Conservation (phyloP, 1,140 invertebrate genomes). For the Lordiphosa stackelbergi region DNA sequence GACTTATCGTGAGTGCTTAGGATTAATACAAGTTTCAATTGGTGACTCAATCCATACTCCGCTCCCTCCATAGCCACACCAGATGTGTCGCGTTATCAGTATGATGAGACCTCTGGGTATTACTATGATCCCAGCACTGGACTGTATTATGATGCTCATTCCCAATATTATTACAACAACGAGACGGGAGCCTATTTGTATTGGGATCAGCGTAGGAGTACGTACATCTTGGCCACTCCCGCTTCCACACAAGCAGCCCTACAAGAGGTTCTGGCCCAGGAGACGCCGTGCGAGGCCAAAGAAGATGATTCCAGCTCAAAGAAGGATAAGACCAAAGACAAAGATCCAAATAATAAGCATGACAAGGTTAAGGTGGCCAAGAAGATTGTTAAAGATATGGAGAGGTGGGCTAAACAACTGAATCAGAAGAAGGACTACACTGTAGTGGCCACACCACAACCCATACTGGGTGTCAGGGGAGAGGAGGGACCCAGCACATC, state of each 20-base stretch:
- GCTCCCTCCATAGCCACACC: constrained; percentile 82
- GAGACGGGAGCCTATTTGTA: constrained; percentile 94
- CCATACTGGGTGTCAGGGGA: constrained; percentile 22
- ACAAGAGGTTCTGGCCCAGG: constrained; percentile 36
- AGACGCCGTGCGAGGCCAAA: constrained; percentile 27
- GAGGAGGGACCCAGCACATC: constrained; percentile 58
- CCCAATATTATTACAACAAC: constrained; percentile 96
- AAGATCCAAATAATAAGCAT: constrained; percentile 71
- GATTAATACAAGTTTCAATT: too few species aligned
- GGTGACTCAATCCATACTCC: background rate
- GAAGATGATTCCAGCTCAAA: constrained; percentile 77
- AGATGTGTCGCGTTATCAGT: constrained; percentile 95
- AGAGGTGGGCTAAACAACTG: constrained; percentile 96
- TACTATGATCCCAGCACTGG: constrained; percentile 96
- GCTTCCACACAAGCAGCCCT: constrained; percentile 77
- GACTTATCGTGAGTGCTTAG: constrained; percentile 80
- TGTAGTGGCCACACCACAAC: constrained; percentile 58
- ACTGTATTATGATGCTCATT: constrained; percentile 96
- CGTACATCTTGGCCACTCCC: constrained; percentile 87
- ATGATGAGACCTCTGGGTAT: constrained; percentile 96
- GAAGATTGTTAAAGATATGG: constrained; percentile 98
- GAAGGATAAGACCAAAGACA: constrained; percentile 77
- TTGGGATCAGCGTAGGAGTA: constrained; percentile 91
- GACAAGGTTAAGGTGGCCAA: constrained; percentile 99
- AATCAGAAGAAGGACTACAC: constrained; percentile 96